phyloP scores from a whole-genome alignment of 2,888 invertebrate species.

The Zeuzera pyrina region DNA sequence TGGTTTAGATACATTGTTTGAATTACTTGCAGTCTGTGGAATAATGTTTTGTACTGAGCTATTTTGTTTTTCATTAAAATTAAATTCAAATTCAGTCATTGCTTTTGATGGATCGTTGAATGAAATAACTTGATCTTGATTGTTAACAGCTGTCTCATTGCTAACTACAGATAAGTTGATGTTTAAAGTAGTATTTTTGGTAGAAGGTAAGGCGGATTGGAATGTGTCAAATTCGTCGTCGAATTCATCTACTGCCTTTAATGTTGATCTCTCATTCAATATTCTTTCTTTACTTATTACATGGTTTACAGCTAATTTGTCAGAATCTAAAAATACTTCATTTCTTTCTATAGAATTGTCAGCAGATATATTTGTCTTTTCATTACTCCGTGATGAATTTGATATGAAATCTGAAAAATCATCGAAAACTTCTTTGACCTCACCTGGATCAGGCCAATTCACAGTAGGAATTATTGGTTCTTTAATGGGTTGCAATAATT shows the following conservation, averaged over 20 bases:
- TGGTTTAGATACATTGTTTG: conserved; percentile 20
- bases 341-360: conserved; percentile 1
- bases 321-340: conserved; percentile 1
- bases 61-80: neutral
- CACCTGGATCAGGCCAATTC: conserved; percentile 67
- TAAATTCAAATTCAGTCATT: neutral
- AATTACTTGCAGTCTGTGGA: conserved; percentile 6
- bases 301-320: conserved; percentile 9
- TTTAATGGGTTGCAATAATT: conserved; percentile 58
- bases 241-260: conserved; percentile 17
- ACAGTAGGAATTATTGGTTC: conserved; percentile 54
- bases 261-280: neutral
- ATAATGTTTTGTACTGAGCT: conserved; percentile 12
- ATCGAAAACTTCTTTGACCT: conserved; percentile 59
- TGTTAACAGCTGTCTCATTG: neutral
- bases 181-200: conserved; percentile 18
- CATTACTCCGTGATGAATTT: conserved; percentile 30
- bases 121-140: neutral
- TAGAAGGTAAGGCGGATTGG: conserved; percentile 48
- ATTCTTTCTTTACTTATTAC: conserved; percentile 1
- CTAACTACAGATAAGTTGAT: conserved; percentile 3
- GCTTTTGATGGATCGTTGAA: neutral
- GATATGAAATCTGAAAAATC: conserved; percentile 58
- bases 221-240: conserved; percentile 65
- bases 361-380: conserved; percentile 15